phyloP scores from a whole-genome alignment of 2,797 vertebrate genomes.

The Loris lydekkerianus region DNA sequence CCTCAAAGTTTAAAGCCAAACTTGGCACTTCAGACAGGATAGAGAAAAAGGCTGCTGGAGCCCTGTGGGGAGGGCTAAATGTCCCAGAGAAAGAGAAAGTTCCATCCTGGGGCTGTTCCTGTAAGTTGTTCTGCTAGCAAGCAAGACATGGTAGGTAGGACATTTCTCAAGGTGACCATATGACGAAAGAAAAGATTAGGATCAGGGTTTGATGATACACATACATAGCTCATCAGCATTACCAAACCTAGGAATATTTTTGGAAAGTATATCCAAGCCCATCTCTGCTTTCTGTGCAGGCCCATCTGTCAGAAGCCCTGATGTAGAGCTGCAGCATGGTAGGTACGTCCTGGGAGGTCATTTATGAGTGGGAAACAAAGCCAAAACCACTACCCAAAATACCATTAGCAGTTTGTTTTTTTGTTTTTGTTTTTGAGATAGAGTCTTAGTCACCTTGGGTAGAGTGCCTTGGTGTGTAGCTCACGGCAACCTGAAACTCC shows the following conservation, averaged over 20 bases:
- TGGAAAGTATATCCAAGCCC: neutral
- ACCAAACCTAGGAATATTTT: neutral
- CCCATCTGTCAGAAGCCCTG: neutral
- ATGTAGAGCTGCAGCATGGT: rapidly evolving
- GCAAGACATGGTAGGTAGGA: neutral
- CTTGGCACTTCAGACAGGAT: neutral
- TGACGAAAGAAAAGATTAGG: neutral
- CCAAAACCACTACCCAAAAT: neutral
- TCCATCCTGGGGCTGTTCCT: neutral
- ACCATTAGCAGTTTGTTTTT: neutral
- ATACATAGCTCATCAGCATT: neutral
- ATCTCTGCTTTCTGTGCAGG: neutral
- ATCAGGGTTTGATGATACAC: neutral
- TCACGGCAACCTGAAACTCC: no score
- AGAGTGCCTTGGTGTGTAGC: no score
- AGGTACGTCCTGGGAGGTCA: neutral
- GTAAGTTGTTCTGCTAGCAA: neutral
- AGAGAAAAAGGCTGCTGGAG: neutral
- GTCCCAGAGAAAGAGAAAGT: neutral
- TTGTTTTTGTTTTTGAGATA: no score
- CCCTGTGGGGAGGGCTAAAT: neutral
- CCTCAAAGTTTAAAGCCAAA: neutral
- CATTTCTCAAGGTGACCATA: neutral
- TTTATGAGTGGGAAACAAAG: neutral
- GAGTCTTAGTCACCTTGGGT: no score